Evolutionary conservation across 1,140 invertebrate species (phyloP), one percentile per base, ranked within the genome.

Genomic region (Drosophila mojavensis): DNA sequence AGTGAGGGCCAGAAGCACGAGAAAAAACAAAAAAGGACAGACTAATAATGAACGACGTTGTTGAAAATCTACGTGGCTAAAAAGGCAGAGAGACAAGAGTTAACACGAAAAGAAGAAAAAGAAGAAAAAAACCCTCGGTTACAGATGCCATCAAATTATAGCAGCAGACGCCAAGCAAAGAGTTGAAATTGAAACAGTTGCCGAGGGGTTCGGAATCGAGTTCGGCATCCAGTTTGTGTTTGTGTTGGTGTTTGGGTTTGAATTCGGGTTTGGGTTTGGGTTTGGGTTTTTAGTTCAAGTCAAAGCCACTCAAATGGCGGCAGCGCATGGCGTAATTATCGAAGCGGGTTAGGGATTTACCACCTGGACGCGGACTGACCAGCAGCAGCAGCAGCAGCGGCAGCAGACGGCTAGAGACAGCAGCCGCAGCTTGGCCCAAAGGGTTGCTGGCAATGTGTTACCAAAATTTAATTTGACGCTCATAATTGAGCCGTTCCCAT

Each of bases 171-270:
- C 63, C 67, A 78, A 48, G 53, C 70, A 75, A 79, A 79, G 77
- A 79, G 77, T 78, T 74, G 54, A 81, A 84, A 72, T 65, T 85
- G 79, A 79, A 84, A 84, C 81, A 84, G 81, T 85, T 84, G 81
- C 81, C 81, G 81, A 85, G 71, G 81, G 81, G 81, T 81, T 84
- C 73, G 51, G 39, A 54, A 26, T 75, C 58, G 55, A 15, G 39
- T 45, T 64, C 33, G 48, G 9, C 64, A 43, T 53, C 20, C 33
- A 13, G 61, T 47, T 47, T 47, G 15, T 15, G 11, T 47, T 47
- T 47, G 15, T 24, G 20, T 24, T 24, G 0, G 17, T 17, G 61
- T 47, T 47, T 47, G 15, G 7, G 11, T 47, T 47, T 47, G 43
- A 0, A 1, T 24, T 24, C 2, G 43, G 9, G 5, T 45, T 45